Base-by-base conservation (phyloP, 1,140 invertebrate species). In the Tetramorium simillimum region DNA sequence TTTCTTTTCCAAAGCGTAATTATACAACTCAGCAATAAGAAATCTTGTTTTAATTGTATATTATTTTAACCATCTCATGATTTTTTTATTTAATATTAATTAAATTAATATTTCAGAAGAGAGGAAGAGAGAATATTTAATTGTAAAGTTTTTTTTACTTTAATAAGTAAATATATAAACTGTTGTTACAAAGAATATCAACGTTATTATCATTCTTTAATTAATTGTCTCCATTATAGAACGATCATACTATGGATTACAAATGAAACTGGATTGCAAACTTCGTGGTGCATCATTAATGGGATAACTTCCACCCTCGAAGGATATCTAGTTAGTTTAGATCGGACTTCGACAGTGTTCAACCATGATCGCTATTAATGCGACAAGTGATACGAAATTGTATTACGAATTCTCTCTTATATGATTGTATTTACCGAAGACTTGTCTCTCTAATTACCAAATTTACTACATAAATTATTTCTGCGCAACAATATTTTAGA, bases 311-410 rank as follows among this genome's bases (percentile, higher is more conserved):
- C 53, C 40, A 75, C 28, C n/a, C 69, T 84, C 69, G 40, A 84
- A 84, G 80, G 67, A 60, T 58, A 73, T 84, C 80, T 84, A 84
- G 69, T 75, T 84, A 84, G 80, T 84, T 84, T 84, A 84, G 53
- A 60, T 84, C 43, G 69, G 40, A 80, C 62, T 65, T 80, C 24
- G 46, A 82, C 43, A 84, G 53, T 75, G 14, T 84, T 84, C 80
- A 75, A 60, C 69, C 12, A 5, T 62, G 69, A 84, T 84, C 69
- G 58, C 80, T 75, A 72, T 82, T 82, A 82, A 73, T 60, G 80
- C 80, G 62, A 49, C 80, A 75, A 46, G 37, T 40, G n/a, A 28
- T 60, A 81, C 43, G 24, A 84, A 84, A 28, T 58, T 40, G 51
- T 24, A 46, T 62, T 75, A 84, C 18, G 14, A 81, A 37, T 84